Conservation (phyloP, 2,888 invertebrate species). For the Caenorhabditis panamensis region DNA sequence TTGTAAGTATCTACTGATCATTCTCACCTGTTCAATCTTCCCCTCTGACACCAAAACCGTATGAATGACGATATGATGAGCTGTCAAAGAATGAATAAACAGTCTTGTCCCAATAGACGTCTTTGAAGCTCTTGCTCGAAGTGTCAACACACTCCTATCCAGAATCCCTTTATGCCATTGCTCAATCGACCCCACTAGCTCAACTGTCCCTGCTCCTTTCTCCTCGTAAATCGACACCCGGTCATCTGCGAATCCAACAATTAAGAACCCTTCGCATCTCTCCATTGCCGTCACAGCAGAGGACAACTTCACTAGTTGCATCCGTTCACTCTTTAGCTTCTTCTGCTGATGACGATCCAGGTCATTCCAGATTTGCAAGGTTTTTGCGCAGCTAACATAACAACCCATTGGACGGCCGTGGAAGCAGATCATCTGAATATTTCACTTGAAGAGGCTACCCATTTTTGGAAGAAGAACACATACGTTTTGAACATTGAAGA, state of each 20-base stretch:
- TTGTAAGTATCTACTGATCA: no score
- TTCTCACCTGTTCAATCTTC: slow-evolving; percentile 44
- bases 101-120: slow-evolving; percentile 58
- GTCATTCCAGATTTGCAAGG: slow-evolving; percentile 70
- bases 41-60: slow-evolving; percentile 26
- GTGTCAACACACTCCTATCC: slow-evolving; percentile 42
- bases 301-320: slow-evolving; percentile 59
- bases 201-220: slow-evolving; percentile 55
- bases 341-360: slow-evolving; percentile 72
- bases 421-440: slow-evolving; percentile 66
- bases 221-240: slow-evolving; percentile 66
- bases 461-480: not conserved
- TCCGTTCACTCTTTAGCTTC: slow-evolving; percentile 70
- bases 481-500: slow-evolving; percentile 62
- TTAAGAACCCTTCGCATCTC: slow-evolving; percentile 60
- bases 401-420: slow-evolving; percentile 71
- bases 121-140: slow-evolving; percentile 43
- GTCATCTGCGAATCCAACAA: slow-evolving; percentile 64
- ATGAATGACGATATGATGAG: slow-evolving; percentile 55
- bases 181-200: slow-evolving; percentile 57
- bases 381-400: slow-evolving; percentile 66
- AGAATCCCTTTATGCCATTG: slow-evolving; percentile 44
- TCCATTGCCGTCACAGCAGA: slow-evolving; percentile 56
- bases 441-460: not conserved
- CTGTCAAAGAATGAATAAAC: slow-evolving; percentile 62